phyloP scores from a whole-genome alignment of 2,888 invertebrate genomes.

The Choreutis nemorana region DNA sequence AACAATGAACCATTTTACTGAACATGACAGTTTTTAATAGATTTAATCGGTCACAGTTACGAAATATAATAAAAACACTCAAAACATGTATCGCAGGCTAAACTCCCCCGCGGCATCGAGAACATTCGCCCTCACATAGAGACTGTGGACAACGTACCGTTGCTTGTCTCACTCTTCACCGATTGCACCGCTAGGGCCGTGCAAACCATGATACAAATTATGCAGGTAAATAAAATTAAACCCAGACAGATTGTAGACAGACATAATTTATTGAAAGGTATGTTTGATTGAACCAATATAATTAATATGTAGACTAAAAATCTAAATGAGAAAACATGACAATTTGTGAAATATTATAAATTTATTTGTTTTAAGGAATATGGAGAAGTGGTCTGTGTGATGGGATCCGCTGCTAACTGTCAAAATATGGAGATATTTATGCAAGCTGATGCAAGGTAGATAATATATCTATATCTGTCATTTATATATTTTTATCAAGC shows the following conservation, averaged over 20 bases:
- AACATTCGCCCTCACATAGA: slow-evolving; percentile 96
- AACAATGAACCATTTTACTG: too few species aligned
- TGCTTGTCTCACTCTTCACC: slow-evolving; percentile 96
- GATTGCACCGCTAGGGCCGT: slow-evolving; percentile 95
- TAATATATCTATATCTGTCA: too few species aligned
- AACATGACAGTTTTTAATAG: too few species aligned
- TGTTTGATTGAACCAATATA: too few species aligned
- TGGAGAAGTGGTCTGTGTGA: slow-evolving; percentile 93
- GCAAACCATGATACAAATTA: slow-evolving; percentile 90
- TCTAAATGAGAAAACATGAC: too few species aligned
- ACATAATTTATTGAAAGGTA: too few species aligned
- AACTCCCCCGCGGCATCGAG: slow-evolving; percentile 94
- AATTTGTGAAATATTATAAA: too few species aligned
- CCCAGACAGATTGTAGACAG: too few species aligned
- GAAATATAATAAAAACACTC: too few species aligned
- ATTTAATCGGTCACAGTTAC: too few species aligned
- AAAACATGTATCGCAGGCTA: slow-evolving; percentile 79
- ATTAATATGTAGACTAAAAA: too few species aligned
- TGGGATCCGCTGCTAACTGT: slow-evolving; percentile 90
- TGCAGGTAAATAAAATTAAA: slow-evolving; percentile 69
- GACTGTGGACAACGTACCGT: slow-evolving; percentile 95
- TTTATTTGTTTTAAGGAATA: slow-evolving; percentile 77
- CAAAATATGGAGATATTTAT: slow-evolving; percentile 92
- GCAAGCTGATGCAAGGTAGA: slow-evolving; percentile 88
- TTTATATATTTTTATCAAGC: too few species aligned